Evolutionary conservation across 2,113 vertebrate genomes (phyloP).

Genomic region (Mastomys natalensis): DNA sequence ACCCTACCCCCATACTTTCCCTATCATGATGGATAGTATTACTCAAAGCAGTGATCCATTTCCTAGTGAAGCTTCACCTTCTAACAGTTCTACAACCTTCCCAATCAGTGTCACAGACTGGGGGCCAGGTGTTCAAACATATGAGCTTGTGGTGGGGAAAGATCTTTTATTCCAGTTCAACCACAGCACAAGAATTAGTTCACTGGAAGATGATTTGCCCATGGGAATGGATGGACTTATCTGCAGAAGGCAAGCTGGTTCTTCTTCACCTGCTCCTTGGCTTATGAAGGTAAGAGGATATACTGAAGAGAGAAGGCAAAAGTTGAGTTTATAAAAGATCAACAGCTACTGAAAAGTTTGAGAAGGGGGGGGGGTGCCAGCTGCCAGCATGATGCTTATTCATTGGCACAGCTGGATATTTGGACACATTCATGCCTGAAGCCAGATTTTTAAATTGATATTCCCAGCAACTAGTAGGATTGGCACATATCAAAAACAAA

Average conservation of each 20-base stretch:
- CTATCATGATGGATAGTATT: not conserved
- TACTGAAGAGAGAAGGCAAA: not conserved
- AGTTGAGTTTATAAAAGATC: not conserved
- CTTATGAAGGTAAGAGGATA: not conserved
- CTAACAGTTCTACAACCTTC: not conserved
- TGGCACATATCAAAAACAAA: not conserved
- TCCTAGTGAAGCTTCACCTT: not conserved
- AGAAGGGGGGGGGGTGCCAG: not conserved
- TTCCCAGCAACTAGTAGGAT: not conserved
- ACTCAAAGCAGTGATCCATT: not conserved
- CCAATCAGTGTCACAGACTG: not conserved
- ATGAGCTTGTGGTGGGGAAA: not conserved
- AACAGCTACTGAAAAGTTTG: not conserved
- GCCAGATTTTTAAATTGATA: not conserved
- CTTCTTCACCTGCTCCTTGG: not conserved
- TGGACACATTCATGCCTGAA: not conserved
- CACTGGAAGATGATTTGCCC: not conserved
- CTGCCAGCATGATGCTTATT: not conserved
- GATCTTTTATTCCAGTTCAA: not conserved
- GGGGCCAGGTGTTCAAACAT: not conserved
- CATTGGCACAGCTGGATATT: not conserved
- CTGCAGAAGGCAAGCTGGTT: not conserved
- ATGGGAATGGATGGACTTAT: fast-evolving
- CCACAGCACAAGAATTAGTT: not conserved
- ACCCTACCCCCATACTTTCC: too few relatives aligned